phyloP scores from a whole-genome alignment of 2,113 vertebrate species.

The Corythornis cristatus region DNA sequence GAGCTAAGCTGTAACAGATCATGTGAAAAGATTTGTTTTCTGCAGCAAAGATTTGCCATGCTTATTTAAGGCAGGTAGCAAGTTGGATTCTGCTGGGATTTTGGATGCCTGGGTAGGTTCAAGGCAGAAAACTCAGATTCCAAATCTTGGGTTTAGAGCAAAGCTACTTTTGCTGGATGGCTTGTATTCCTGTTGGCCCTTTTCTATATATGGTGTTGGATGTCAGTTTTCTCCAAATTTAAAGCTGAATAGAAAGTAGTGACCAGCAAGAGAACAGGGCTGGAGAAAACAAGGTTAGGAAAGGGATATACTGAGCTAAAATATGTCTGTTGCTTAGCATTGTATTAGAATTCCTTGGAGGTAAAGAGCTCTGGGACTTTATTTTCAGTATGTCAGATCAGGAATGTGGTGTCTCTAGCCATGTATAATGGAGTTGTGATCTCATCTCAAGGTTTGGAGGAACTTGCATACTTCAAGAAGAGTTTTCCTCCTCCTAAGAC shows the following conservation, averaged over 20 bases:
- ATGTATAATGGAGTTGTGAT: not conserved
- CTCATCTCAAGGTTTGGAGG: not conserved
- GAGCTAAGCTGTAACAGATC: not conserved
- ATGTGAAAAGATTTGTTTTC: not conserved
- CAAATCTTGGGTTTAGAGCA: not conserved
- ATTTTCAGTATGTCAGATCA: not conserved
- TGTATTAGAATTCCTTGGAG: conserved; percentile 1
- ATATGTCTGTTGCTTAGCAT: not conserved
- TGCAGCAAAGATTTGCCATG: not conserved
- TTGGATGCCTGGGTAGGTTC: not conserved
- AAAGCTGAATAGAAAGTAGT: not conserved
- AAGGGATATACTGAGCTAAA: not conserved
- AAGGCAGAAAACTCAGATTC: not conserved
- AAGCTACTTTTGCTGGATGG: not conserved
- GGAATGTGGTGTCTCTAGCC: conserved; percentile 12
- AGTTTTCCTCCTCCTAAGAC: not conserved
- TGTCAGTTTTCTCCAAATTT: not conserved
- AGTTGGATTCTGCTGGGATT: not conserved
- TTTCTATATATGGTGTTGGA: not conserved
- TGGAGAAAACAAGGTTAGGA: not conserved
- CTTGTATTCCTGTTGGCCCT: not conserved
- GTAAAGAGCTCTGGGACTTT: conserved; percentile 19
- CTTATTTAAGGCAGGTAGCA: not conserved
- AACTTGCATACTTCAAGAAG: not conserved
- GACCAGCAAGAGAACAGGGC: not conserved